These are phyloP conservation scores for Sciurus niger DNA, from an alignment of 2,113 vertebrate genomes.

Conservation along the genomic window DNA sequence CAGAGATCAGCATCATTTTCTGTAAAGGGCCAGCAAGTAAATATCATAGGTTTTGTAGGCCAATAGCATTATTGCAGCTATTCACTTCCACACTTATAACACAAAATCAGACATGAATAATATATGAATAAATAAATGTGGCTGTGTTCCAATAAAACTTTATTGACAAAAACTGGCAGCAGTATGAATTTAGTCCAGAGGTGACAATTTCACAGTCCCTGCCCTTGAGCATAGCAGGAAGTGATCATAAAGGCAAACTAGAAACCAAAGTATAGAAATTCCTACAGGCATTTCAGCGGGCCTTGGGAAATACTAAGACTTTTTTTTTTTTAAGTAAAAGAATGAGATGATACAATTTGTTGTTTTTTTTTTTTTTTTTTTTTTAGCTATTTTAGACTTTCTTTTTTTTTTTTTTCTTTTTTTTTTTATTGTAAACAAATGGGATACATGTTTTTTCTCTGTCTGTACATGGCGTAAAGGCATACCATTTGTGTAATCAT, in stretches of 20 bases:
- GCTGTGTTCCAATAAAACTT: slow-evolving; percentile 29
- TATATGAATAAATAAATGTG: not conserved
- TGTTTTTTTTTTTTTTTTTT: too few species aligned
- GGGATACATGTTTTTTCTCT: too few species aligned
- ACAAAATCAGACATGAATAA: not conserved
- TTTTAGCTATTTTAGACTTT: too few species aligned
- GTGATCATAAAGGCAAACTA: not conserved
- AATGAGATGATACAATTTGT: slow-evolving; percentile 14
- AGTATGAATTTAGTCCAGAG: not conserved
- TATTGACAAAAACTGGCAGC: slow-evolving; percentile 28
- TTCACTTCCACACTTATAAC: not conserved
- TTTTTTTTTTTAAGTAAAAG: slow-evolving; percentile 15
- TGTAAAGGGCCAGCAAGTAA: not conserved
- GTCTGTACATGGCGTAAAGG: too few species aligned
- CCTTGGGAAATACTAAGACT: not conserved
- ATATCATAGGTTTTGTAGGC: not conserved
- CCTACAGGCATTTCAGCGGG: not conserved
- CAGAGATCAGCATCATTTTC: not conserved
- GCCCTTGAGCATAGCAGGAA: not conserved
- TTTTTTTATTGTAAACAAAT: too few species aligned
- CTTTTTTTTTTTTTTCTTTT: too few species aligned
- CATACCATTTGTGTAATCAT: too few species aligned
- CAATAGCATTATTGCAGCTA: not conserved
- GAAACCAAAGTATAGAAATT: not conserved
- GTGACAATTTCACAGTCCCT: not conserved